phyloP scores from a whole-genome alignment of 2,888 invertebrate species.

The Caenorhabditis sulstoni region DNA sequence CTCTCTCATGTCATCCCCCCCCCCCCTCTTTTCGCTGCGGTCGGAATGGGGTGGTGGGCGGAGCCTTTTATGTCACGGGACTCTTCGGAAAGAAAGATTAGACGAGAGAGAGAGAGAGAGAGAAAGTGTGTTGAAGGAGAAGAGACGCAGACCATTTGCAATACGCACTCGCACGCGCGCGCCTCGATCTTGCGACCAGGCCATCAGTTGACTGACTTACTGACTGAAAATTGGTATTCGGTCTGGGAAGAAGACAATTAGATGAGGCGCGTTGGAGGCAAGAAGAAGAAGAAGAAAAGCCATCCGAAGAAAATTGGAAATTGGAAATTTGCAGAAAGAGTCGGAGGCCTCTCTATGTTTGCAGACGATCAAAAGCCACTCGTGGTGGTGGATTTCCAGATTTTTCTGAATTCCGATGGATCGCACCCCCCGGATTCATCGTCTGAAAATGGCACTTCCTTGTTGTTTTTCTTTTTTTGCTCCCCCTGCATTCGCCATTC shows the following conservation, averaged over 20 bases:
- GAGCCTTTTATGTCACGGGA: neutral
- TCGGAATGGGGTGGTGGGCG: neutral
- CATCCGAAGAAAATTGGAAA: neutral
- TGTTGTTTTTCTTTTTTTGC: no score
- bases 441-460: no score
- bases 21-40: neutral
- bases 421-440: no score
- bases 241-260: neutral
- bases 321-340: no score
- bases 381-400: no score
- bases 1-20: neutral
- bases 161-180: conserved; percentile 2
- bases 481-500: no score
- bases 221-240: conserved; percentile 2
- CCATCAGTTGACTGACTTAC: conserved; percentile 25
- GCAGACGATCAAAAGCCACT: no score
- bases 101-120: conserved; percentile 19
- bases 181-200: neutral
- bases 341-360: no score
- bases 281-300: neutral
- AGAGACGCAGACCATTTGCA: conserved; percentile 1
- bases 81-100: conserved; percentile 3
- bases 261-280: no score
- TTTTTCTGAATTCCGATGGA: no score
- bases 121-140: no score